These are phyloP conservation scores for Drosophila parthenogenetica DNA, from an alignment of 2,888 invertebrate species.

Conservation along the genomic window DNA sequence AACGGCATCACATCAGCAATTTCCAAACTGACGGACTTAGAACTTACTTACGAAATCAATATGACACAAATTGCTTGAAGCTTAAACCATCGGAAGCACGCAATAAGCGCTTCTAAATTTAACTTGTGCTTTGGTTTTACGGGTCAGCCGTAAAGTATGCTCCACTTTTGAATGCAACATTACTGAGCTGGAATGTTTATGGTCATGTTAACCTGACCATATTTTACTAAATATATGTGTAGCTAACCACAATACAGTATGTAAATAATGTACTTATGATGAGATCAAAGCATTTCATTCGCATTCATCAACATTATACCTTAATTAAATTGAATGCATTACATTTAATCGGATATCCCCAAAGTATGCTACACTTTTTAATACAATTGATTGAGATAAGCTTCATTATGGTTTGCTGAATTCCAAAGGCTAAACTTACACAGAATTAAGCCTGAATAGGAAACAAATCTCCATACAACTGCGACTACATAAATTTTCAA, in stretches of 20 bases:
- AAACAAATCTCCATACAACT: no score
- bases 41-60: conserved; percentile 22
- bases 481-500: no score
- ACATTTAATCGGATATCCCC: not conserved
- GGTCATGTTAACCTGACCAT: not conserved
- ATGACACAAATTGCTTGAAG: conserved; percentile 14
- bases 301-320: no score
- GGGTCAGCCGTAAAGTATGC: not conserved
- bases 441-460: no score
- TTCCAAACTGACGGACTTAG: conserved; percentile 20
- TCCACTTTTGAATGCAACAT: not conserved
- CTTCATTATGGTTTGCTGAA: no score
- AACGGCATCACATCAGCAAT: conserved; percentile 15
- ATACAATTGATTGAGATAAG: not conserved
- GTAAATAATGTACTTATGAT: no score
- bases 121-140: not conserved
- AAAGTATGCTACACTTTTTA: not conserved
- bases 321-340: not conserved
- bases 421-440: no score
- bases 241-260: no score
- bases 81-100: not conserved
- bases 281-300: no score
- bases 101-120: conserved; percentile 4
- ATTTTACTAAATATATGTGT: not conserved
- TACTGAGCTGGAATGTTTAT: not conserved